phyloP scores from a whole-genome alignment of 2,888 invertebrate genomes.

The Hydraecia micacea region DNA sequence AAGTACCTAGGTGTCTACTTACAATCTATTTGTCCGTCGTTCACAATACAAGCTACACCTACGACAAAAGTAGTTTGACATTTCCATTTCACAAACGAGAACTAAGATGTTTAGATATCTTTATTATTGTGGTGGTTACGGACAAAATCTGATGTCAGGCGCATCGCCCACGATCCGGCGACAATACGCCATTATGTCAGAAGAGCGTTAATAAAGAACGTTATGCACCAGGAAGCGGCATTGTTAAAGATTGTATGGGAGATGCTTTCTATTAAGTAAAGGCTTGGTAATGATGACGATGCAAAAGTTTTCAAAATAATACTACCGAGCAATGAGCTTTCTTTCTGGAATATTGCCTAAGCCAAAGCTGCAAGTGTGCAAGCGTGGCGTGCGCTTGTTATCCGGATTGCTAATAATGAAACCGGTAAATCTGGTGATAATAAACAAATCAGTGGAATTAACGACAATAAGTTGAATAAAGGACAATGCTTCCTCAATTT shows the following conservation, averaged over 20 bases:
- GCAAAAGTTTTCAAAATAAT: slow-evolving; percentile 7
- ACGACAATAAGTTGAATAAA: too few relatives aligned
- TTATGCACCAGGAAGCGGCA: slow-evolving; percentile 28
- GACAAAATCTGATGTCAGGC: slow-evolving; percentile 47
- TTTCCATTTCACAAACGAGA: slow-evolving; percentile 38
- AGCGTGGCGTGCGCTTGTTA: neutral
- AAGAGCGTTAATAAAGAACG: slow-evolving; percentile 38
- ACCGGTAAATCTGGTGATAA: neutral
- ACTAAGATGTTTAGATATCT: slow-evolving; percentile 46
- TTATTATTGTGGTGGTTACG: slow-evolving; percentile 26
- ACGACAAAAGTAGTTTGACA: slow-evolving; percentile 18
- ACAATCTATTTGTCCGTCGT: slow-evolving; percentile 1
- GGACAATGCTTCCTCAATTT: neutral
- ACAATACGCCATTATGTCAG: slow-evolving; percentile 48
- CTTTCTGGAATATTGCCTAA: neutral
- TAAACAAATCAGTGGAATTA: too few relatives aligned
- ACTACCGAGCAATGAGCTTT: neutral
- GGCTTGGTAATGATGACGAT: slow-evolving; percentile 12
- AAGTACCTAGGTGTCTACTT: neutral
- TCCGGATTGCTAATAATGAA: neutral
- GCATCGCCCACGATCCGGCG: slow-evolving; percentile 52
- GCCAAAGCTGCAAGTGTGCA: neutral
- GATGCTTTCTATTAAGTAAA: slow-evolving; percentile 16
- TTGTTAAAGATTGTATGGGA: slow-evolving; percentile 24
- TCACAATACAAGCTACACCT: slow-evolving; percentile 28